These are phyloP conservation scores for Rhagologus leucostigma DNA, from an alignment of 2,113 vertebrate genomes.

Conservation along the genomic window DNA sequence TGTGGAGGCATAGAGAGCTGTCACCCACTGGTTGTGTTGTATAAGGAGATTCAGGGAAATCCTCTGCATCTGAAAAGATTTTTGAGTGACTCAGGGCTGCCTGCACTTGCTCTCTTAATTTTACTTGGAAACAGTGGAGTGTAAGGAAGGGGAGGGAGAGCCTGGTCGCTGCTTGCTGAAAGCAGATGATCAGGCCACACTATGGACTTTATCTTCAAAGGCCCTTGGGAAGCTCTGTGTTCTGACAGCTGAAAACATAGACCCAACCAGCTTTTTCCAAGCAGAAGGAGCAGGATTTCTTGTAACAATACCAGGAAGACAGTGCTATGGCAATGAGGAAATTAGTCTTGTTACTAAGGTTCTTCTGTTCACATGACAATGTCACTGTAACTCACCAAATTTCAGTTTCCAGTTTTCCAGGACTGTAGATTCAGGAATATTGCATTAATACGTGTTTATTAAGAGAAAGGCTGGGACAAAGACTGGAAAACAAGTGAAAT, in stretches of 20 bases:
- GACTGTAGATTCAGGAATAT: neutral
- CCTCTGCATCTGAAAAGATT: constrained; percentile 69
- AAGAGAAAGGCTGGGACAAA: neutral
- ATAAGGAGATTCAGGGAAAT: constrained; percentile 66
- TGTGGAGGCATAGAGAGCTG: constrained; percentile 64
- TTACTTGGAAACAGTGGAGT: neutral
- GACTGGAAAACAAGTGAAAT: neutral
- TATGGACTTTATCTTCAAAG: neutral
- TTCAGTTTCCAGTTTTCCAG: neutral
- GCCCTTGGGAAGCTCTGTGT: neutral
- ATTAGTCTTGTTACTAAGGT: neutral
- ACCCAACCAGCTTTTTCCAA: neutral
- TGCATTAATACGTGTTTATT: neutral
- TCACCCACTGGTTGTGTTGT: constrained; percentile 60
- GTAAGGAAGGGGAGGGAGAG: neutral
- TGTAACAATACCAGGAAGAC: neutral
- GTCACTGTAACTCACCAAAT: neutral
- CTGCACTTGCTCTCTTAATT: neutral
- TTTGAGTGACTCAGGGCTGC: neutral
- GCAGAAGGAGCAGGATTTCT: neutral
- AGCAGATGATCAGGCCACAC: neutral
- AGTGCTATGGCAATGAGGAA: neutral
- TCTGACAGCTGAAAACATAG: neutral
- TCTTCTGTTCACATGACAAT: neutral
- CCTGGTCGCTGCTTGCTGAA: neutral